phyloP scores from a whole-genome alignment of 2,113 vertebrate species.

The Parotia lawesii region DNA sequence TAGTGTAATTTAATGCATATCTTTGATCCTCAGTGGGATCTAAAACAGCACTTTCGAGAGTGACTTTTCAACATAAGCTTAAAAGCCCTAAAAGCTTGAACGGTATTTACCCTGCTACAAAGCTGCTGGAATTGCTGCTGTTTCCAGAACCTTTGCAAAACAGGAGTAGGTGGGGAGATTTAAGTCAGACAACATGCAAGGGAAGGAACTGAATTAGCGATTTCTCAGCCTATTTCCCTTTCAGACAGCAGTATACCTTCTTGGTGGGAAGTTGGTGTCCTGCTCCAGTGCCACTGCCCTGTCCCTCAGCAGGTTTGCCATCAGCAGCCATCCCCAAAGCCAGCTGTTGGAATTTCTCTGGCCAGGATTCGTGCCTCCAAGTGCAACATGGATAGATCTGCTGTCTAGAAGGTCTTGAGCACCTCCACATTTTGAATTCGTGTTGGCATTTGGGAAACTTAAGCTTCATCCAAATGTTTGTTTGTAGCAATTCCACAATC shows the following conservation, averaged over 20 bases:
- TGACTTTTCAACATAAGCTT: neutral
- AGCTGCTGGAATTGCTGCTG: neutral
- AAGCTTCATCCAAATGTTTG: neutral
- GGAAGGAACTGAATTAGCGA: neutral
- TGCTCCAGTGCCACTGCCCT: neutral
- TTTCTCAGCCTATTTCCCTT: neutral
- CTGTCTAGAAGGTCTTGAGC: neutral
- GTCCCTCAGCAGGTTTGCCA: neutral
- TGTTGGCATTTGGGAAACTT: neutral
- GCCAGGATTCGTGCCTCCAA: fast-evolving
- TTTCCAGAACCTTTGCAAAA: neutral
- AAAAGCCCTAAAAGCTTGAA: conserved; percentile 23
- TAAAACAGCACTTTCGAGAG: conserved; percentile 24
- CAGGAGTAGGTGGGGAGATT: neutral
- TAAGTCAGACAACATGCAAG: neutral
- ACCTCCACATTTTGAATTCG: neutral
- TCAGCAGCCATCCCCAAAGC: neutral
- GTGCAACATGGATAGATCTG: neutral
- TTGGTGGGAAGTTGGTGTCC: neutral
- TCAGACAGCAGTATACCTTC: neutral
- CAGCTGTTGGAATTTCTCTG: neutral
- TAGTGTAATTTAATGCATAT: conserved; percentile 2
- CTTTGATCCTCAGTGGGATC: conserved; percentile 4
- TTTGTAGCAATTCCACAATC: neutral
- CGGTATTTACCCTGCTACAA: neutral